phyloP scores from a whole-genome alignment of 2,113 vertebrate genomes.

The Petromus typicus region DNA sequence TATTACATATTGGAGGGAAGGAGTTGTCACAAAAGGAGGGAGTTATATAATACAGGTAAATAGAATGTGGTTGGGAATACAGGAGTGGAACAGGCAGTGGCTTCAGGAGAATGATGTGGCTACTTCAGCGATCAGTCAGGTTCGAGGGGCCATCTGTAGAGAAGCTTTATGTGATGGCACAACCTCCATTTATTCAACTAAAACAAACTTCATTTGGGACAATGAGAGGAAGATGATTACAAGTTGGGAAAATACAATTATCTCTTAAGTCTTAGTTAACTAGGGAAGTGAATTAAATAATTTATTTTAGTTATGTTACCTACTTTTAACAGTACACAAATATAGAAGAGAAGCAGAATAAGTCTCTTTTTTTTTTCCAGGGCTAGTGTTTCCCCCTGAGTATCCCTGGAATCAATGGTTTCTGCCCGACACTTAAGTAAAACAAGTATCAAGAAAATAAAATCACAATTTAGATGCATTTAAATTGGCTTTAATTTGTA shows the following conservation, averaged over 20 bases:
- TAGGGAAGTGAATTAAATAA: constrained; percentile 6
- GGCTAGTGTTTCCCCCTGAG: neutral
- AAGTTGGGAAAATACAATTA: neutral
- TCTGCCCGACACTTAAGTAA: neutral
- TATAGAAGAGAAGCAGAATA: neutral
- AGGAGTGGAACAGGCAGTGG: neutral
- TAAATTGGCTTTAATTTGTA: neutral
- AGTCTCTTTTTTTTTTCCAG: neutral
- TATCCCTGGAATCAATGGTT: neutral
- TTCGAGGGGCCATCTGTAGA: neutral
- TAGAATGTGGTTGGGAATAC: neutral
- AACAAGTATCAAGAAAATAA: neutral
- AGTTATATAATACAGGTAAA: neutral
- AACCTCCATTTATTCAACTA: neutral
- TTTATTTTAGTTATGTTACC: neutral
- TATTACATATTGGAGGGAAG: neutral
- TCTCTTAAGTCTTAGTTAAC: neutral
- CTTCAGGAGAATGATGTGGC: neutral
- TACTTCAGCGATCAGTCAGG: neutral
- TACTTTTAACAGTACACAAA: neutral
- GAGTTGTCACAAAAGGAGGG: neutral
- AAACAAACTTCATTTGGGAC: neutral
- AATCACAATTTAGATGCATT: neutral
- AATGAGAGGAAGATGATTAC: neutral
- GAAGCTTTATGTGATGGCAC: neutral